Conservation (phyloP, 2,888 invertebrate genomes). For the Sturmia bella region DNA sequence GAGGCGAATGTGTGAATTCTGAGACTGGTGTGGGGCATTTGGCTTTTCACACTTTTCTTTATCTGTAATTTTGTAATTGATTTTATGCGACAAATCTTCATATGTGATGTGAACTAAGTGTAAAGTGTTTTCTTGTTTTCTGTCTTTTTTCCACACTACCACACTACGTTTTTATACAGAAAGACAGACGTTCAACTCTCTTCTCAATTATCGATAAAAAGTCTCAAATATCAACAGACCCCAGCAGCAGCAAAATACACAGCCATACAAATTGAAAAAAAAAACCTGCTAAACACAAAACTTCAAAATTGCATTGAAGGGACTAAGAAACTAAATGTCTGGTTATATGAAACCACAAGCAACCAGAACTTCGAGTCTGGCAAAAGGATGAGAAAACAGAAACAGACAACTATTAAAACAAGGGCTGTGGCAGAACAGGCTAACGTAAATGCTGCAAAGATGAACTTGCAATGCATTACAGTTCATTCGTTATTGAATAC, state of each 20-base stretch:
- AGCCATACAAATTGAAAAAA: not conserved
- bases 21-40: conserved; percentile 29
- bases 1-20: conserved; percentile 41
- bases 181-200: conserved; percentile 44
- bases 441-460: conserved; percentile 38
- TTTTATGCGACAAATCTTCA: conserved; percentile 47
- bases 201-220: conserved; percentile 69
- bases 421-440: not conserved
- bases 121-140: not conserved
- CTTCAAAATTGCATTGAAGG: not conserved
- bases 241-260: conserved; percentile 4
- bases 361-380: not conserved
- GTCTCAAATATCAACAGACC: conserved; percentile 62
- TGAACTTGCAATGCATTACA: not conserved
- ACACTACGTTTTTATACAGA: not conserved
- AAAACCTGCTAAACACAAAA: not conserved
- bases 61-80: conserved; percentile 49
- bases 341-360: conserved; percentile 58
- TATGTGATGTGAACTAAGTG: conserved; percentile 10
- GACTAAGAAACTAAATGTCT: conserved; percentile 51
- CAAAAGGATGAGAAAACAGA: not conserved
- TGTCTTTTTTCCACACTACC: not conserved
- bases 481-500: conserved; percentile 24
- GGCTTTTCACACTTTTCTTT: conserved; percentile 1
- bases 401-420: not conserved